Evolutionary conservation across 2,888 invertebrate species (phyloP).

Genomic region (Orthonevra nobilis): DNA sequence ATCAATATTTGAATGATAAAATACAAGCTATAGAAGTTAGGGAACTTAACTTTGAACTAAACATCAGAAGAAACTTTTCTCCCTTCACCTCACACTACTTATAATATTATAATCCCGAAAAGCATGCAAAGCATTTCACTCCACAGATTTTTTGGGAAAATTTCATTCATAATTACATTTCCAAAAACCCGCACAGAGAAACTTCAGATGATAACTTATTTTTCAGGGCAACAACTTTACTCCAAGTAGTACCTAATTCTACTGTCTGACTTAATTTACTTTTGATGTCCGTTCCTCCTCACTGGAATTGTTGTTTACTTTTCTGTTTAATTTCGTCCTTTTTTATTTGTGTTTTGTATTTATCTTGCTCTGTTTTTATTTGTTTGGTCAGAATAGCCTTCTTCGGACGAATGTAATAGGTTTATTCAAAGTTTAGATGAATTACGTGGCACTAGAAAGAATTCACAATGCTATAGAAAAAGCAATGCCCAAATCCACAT

Average conservation of each 20-base stretch:
- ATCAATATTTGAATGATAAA: no score
- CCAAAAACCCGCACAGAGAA: slow-evolving; percentile 25
- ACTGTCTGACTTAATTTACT: slow-evolving; percentile 28
- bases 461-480: no score
- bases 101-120: no score
- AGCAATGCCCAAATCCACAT: neutral
- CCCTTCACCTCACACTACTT: no score
- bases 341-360: neutral
- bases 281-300: slow-evolving; percentile 22
- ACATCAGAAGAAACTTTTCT: no score
- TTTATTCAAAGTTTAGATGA: slow-evolving; percentile 40
- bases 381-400: slow-evolving; percentile 30
- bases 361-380: slow-evolving; percentile 34
- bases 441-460: slow-evolving; percentile 6
- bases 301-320: slow-evolving; percentile 3
- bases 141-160: no score
- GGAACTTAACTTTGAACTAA: no score
- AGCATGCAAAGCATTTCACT: no score
- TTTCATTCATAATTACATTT: slow-evolving; percentile 24
- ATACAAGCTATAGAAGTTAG: no score
- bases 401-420: slow-evolving; percentile 34
- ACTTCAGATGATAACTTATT: slow-evolving; percentile 30
- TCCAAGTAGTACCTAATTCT: slow-evolving; percentile 28
- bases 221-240: slow-evolving; percentile 17
- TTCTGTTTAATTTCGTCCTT: slow-evolving; percentile 14